Percentiles rank a stretch among this genome's conserved stretches.
phyloP scores from a whole-genome alignment of 2,888 invertebrate genomes.

The Philaethria dido region DNA sequence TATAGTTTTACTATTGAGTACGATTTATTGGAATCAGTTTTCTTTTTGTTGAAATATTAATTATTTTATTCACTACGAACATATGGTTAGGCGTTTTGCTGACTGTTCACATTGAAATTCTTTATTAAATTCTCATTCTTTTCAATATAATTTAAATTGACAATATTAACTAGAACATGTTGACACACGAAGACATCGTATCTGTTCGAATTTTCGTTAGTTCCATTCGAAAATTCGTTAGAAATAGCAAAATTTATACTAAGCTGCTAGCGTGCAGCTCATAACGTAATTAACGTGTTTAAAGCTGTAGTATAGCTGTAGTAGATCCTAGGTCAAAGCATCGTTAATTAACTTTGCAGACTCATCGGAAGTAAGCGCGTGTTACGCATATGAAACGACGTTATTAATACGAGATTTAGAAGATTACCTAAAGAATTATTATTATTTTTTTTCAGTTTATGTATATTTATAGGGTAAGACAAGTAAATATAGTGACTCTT shows the following conservation, averaged over 20 bases:
- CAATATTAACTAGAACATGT: no score
- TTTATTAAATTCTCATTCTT: no score
- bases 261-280: not conserved
- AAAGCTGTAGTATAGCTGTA: not conserved
- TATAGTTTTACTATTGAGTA: no score
- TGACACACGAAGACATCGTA: no score
- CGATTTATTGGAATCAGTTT: no score
- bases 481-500: no score
- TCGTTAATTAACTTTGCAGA: conserved; percentile 4
- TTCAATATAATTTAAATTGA: no score
- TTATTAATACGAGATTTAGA: not conserved
- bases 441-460: not conserved
- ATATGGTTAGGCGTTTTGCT: no score
- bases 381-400: not conserved
- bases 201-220: not conserved
- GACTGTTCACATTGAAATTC: no score
- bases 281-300: not conserved
- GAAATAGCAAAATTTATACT: not conserved
- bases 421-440: not conserved
- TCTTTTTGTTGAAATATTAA: no score
- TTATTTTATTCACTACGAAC: no score
- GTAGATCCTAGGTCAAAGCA: not conserved
- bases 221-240: not conserved
- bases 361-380: not conserved
- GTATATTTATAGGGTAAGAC: not conserved